Percentiles rank a stretch among this genome's conserved stretches.
Conservation (phyloP, 2,797 vertebrate genomes). For the Australoheros facetus region DNA sequence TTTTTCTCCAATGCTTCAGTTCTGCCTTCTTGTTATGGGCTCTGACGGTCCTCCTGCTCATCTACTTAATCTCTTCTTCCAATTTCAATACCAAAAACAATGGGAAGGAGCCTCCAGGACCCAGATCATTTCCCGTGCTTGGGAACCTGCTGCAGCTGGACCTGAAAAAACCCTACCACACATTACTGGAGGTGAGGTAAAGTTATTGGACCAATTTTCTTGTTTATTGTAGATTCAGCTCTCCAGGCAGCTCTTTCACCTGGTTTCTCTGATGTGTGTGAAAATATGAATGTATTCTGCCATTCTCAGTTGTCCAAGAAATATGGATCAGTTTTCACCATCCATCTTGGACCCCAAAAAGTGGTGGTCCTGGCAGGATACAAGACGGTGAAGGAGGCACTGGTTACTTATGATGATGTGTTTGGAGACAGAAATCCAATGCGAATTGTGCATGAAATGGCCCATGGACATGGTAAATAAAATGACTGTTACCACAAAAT, state of each 20-base stretch:
- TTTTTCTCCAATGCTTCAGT: not conserved
- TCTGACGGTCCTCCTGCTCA: constrained; percentile 35
- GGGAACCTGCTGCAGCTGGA: constrained; percentile 73
- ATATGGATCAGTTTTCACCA: constrained; percentile 57
- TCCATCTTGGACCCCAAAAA: constrained; percentile 35
- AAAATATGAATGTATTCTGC: not conserved
- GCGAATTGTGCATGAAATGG: fast-evolving
- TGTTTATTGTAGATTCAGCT: not conserved
- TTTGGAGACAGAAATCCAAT: constrained; percentile 47
- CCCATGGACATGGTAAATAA: constrained; percentile 37
- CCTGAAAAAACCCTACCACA: constrained; percentile 34
- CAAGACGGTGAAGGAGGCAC: constrained; percentile 57
- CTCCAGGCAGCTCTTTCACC: not conserved
- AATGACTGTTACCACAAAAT: not conserved
- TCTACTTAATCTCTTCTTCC: constrained; percentile 16
- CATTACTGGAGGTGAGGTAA: constrained; percentile 54
- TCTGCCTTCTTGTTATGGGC: constrained; percentile 18
- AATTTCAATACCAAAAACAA: not conserved
- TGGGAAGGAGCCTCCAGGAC: not conserved
- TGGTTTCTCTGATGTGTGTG: not conserved
- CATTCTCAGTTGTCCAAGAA: constrained; percentile 47
- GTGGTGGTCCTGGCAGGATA: no score
- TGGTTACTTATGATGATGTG: constrained; percentile 29
- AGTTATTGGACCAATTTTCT: not conserved
- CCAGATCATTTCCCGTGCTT: constrained; percentile 63